Evolutionary conservation across 1,140 invertebrate species (phyloP).

Genomic region (Tetragnatha versicolor): DNA sequence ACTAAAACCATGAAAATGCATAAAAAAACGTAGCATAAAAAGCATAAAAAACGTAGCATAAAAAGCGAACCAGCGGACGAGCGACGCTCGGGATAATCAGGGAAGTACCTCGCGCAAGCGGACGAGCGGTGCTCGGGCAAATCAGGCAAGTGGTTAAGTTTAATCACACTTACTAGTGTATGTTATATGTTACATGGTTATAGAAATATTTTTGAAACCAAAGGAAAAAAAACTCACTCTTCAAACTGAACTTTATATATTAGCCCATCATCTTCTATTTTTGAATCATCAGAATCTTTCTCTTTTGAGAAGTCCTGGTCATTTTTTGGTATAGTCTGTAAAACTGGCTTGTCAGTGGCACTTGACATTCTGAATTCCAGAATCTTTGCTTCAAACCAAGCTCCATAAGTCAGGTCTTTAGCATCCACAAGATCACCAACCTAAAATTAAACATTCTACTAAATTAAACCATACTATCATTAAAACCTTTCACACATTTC

Average conservation of each 20-base stretch:
- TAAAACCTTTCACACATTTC: too few species aligned
- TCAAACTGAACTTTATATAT: constrained; percentile 36
- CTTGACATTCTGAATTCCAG: constrained; percentile 59
- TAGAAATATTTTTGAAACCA: neutral
- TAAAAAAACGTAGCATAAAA: too few species aligned
- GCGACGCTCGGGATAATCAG: too few species aligned
- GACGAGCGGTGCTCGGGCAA: too few species aligned
- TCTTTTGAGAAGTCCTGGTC: neutral
- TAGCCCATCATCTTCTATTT: neutral
- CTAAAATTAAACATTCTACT: constrained; percentile 61
- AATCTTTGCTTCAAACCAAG: constrained; percentile 68
- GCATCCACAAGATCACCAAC: constrained; percentile 78
- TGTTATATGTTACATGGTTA: neutral
- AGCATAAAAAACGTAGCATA: too few species aligned
- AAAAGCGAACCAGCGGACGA: too few species aligned
- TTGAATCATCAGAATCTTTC: neutral
- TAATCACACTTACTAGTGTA: too few species aligned
- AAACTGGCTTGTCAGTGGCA: neutral
- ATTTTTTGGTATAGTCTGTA: neutral
- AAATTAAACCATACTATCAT: too few species aligned
- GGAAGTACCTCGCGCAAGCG: too few species aligned
- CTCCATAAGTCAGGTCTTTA: constrained; percentile 66
- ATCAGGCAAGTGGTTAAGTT: too few species aligned
- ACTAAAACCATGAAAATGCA: too few species aligned
- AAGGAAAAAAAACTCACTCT: neutral